Base-by-base conservation (phyloP, 1,140 invertebrate genomes). In the Dreissena polymorpha region DNA sequence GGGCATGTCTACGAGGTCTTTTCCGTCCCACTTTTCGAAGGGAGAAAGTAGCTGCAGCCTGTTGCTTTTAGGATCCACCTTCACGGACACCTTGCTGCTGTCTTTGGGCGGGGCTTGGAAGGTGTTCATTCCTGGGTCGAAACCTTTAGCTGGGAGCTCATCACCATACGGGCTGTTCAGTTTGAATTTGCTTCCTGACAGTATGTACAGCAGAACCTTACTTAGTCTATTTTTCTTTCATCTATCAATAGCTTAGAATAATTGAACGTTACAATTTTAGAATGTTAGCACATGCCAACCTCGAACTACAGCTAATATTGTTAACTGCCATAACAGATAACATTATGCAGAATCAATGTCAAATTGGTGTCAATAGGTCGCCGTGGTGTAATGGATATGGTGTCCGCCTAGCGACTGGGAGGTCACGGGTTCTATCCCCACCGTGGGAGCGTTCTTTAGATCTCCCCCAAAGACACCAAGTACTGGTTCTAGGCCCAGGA, bases 81-180 rank as follows among this genome's bases (percentile, higher is more conserved):
- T 95, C 0, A 99, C 97, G 64, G 93, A 89, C 0, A 94, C 85
- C 60, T 89, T 68, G 3, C 80, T 84, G 6, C 94, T 94, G 89
- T 94, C 97, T 29, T 93, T 74, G 39, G 97, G 97, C 27, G 99
- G 98, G 49, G 96, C 94, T 91, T 98, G 96, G 94, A 98, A 99
- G 0, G 99, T 99, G 90, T 99, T 97, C 94, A 96, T 94, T 87
- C 99, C 99, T 88, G 99, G 97, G 91, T 99, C 99, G 93, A 99
- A 99, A 55, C 99, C 99, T 88, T 95, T 95, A 18, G 94, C 91
- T 23, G 99, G 99, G 25, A 99, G 94, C 93, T 99, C 98, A 93
- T 98, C 98, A 84, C 96, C 99, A 92, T 95, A 97, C 1, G 99
- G 99, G 88, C 96, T 94, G 3, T 96, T 95, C 80, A 99, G 93